Evolutionary conservation across 2,797 vertebrate species (phyloP).

Genomic region (Sylvilagus floridanus): DNA sequence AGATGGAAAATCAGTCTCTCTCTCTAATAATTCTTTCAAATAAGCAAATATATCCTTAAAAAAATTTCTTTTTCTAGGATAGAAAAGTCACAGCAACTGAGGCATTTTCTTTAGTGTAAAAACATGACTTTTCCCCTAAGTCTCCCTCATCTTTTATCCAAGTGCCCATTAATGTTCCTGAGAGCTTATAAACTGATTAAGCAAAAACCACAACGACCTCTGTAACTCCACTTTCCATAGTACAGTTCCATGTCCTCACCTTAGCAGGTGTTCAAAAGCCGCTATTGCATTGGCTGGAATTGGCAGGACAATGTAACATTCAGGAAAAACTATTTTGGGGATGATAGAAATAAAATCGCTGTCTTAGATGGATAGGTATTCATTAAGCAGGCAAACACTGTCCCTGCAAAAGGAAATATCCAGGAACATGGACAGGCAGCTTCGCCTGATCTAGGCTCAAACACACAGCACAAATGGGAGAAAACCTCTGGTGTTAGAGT

Average conservation of each 20-base stretch:
- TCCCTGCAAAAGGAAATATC: slow-evolving; percentile 1
- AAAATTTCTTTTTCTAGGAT: not conserved
- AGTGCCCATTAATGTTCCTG: not conserved
- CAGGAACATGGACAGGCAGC: not conserved
- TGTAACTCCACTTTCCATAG: not conserved
- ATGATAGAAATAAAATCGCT: slow-evolving; percentile 11
- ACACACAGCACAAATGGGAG: not conserved
- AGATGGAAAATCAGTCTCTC: too few species aligned
- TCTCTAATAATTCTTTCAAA: too few species aligned
- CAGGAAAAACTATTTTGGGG: not conserved
- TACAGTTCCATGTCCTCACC: not conserved
- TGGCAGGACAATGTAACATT: not conserved
- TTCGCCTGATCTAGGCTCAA: not conserved
- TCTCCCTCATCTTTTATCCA: not conserved
- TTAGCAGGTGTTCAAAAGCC: not conserved
- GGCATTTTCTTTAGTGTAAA: not conserved
- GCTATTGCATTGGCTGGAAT: not conserved
- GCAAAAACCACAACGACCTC: not conserved
- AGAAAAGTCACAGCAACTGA: not conserved
- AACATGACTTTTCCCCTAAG: not conserved
- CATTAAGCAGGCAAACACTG: not conserved
- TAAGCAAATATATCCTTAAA: too few species aligned
- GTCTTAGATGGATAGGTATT: not conserved
- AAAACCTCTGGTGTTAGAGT: not conserved
- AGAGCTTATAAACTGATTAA: not conserved